Conservation (phyloP, 2,888 invertebrate genomes). For the Hylaea fasciaria region DNA sequence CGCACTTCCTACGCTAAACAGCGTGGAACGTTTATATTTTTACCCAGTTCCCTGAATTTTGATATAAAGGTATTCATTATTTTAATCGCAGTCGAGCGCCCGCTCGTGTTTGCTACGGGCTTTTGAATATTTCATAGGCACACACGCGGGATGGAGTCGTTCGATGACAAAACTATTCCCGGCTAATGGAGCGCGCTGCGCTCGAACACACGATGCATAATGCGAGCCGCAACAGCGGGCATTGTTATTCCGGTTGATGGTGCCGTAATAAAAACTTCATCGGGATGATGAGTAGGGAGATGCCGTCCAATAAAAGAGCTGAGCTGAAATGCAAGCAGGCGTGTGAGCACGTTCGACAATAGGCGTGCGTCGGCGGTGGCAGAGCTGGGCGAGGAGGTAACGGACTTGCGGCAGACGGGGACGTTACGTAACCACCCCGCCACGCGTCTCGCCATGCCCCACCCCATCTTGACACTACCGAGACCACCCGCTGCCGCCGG, state of each 20-base stretch:
- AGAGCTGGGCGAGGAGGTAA: slow-evolving; percentile 46
- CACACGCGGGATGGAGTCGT: slow-evolving; percentile 22
- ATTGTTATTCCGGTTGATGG: slow-evolving; percentile 37
- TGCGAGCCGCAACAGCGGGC: slow-evolving; percentile 29
- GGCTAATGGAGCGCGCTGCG: slow-evolving; percentile 38
- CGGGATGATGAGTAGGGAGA: slow-evolving; percentile 47
- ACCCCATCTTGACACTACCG: slow-evolving; percentile 62
- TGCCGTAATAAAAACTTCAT: slow-evolving; percentile 51
- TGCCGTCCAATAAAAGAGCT: slow-evolving; percentile 56
- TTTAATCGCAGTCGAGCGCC: slow-evolving; percentile 27
- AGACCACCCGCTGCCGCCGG: slow-evolving; percentile 47
- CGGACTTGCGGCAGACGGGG: slow-evolving; percentile 61
- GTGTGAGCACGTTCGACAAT: slow-evolving; percentile 58
- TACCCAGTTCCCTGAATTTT: slow-evolving; percentile 34
- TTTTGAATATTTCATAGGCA: slow-evolving; percentile 39
- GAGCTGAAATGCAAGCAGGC: slow-evolving; percentile 62
- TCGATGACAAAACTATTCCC: slow-evolving; percentile 40
- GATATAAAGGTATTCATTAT: slow-evolving; percentile 31
- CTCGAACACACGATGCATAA: slow-evolving; percentile 36
- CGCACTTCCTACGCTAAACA: slow-evolving; percentile 15
- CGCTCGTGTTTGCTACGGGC: slow-evolving; percentile 16
- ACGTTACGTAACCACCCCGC: slow-evolving; percentile 65
- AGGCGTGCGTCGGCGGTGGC: slow-evolving; percentile 47
- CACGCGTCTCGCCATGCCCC: slow-evolving; percentile 38
- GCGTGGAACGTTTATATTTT: slow-evolving; percentile 31